A percentile compares a stretch with the other conserved stretches of the same genome.
These are phyloP conservation scores for Patella pellucida DNA, from an alignment of 2,888 invertebrate species.

Conservation along the genomic window DNA sequence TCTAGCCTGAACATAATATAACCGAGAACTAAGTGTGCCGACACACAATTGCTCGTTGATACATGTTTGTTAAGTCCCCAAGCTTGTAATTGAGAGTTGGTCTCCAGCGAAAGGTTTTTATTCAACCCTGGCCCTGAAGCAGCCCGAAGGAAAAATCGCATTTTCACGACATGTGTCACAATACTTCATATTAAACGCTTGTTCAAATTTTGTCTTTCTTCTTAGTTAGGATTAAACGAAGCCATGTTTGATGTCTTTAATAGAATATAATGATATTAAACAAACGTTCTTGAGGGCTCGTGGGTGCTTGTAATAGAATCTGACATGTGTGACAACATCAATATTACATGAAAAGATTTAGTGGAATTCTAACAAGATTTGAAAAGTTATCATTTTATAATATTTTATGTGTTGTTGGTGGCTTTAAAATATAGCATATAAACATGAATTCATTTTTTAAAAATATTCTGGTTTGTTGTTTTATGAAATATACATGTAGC, in stretches of 20 bases:
- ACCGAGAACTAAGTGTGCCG: constrained; percentile 7
- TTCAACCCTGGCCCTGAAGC: not conserved
- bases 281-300: too few relatives aligned
- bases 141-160: constrained; percentile 2
- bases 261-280: not conserved
- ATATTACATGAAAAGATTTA: too few relatives aligned
- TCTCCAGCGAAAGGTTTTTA: not conserved
- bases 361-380: too few relatives aligned
- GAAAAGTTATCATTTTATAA: too few relatives aligned
- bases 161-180: constrained; percentile 9
- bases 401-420: too few relatives aligned
- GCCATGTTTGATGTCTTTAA: constrained; percentile 1
- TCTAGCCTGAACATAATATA: not conserved
- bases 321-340: too few relatives aligned
- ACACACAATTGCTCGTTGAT: constrained; percentile 5
- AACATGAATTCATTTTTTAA: too few relatives aligned
- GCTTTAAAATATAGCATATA: too few relatives aligned
- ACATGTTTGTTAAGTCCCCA: constrained; percentile 10
- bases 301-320: too few relatives aligned
- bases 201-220: not conserved
- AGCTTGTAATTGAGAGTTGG: constrained; percentile 6
- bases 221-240: not conserved
- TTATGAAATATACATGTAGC: too few relatives aligned
- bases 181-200: not conserved
- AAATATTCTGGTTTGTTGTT: too few relatives aligned